These are phyloP conservation scores for Apomyelois bistriatella DNA, from an alignment of 2,888 invertebrate species.

Conservation along the genomic window DNA sequence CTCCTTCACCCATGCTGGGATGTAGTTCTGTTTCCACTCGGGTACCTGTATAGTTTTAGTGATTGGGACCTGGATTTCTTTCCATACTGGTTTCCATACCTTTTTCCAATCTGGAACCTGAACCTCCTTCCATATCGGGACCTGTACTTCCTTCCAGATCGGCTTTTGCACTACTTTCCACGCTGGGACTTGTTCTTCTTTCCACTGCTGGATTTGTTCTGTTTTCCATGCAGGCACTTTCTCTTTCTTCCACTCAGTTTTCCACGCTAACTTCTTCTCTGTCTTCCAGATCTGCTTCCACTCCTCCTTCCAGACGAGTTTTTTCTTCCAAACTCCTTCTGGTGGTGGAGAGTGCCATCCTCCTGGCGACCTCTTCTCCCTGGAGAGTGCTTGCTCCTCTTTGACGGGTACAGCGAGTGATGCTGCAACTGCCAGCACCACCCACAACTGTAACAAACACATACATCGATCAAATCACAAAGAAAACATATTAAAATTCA, in stretches of 20 bases:
- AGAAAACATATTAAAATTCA: neutral
- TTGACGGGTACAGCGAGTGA: slow-evolving; percentile 55
- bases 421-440: slow-evolving; percentile 78
- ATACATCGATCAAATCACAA: neutral
- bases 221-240: slow-evolving; percentile 89
- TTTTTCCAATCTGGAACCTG: slow-evolving; percentile 83
- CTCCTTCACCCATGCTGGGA: slow-evolving; percentile 84
- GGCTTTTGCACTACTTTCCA: slow-evolving; percentile 86
- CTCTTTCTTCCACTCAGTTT: slow-evolving; percentile 86
- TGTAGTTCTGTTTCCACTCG: slow-evolving; percentile 87
- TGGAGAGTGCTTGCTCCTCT: slow-evolving; percentile 53
- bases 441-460: slow-evolving; percentile 77
- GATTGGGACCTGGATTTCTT: slow-evolving; percentile 83
- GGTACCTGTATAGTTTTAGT: slow-evolving; percentile 86
- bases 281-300: slow-evolving; percentile 89
- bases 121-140: slow-evolving; percentile 84
- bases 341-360: slow-evolving; percentile 75
- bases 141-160: slow-evolving; percentile 85
- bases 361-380: slow-evolving; percentile 78
- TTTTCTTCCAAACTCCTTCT: slow-evolving; percentile 90
- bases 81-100: slow-evolving; percentile 82
- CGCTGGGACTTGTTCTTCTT: slow-evolving; percentile 85
- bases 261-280: slow-evolving; percentile 86
- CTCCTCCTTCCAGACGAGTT: slow-evolving; percentile 90
- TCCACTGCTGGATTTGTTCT: slow-evolving; percentile 88